Percentiles rank a stretch among this genome's conserved stretches.
phyloP scores from a whole-genome alignment of 35 echinoderm and acorn worm species.

The Hemicentrotus pulcherrimus region DNA sequence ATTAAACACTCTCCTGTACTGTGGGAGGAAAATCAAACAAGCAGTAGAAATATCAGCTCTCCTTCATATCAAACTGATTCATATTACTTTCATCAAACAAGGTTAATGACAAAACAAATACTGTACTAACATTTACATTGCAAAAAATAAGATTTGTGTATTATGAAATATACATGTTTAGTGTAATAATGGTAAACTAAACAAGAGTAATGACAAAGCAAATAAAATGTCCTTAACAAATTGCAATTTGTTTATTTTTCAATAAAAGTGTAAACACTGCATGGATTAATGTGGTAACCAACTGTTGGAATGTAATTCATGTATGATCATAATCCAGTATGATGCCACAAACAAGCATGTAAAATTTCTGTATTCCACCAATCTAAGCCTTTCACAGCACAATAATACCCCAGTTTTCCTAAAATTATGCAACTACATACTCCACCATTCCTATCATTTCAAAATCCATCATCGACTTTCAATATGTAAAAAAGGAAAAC shows the following conservation, averaged over 20 bases:
- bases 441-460: not conserved
- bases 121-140: too few relatives aligned
- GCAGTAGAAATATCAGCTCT: not conserved
- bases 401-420: not conserved
- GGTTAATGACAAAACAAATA: too few relatives aligned
- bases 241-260: not conserved
- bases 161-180: too few relatives aligned
- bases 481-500: not conserved
- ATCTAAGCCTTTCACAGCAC: not conserved
- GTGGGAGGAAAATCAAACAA: not conserved
- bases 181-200: too few relatives aligned
- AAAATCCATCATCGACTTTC: not conserved
- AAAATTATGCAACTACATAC: not conserved
- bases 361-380: not conserved
- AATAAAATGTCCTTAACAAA: not conserved
- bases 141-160: too few relatives aligned
- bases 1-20: too few relatives aligned
- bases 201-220: too few relatives aligned
- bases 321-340: not conserved
- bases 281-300: too few relatives aligned
- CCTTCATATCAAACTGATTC: not conserved
- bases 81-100: too few relatives aligned
- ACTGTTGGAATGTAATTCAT: too few relatives aligned
- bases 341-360: not conserved
- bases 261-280: not conserved